Evolutionary conservation across 2,888 invertebrate genomes (phyloP), one percentile per base, ranked within the genome.

Genomic region (Hedychridium roseum): DNA sequence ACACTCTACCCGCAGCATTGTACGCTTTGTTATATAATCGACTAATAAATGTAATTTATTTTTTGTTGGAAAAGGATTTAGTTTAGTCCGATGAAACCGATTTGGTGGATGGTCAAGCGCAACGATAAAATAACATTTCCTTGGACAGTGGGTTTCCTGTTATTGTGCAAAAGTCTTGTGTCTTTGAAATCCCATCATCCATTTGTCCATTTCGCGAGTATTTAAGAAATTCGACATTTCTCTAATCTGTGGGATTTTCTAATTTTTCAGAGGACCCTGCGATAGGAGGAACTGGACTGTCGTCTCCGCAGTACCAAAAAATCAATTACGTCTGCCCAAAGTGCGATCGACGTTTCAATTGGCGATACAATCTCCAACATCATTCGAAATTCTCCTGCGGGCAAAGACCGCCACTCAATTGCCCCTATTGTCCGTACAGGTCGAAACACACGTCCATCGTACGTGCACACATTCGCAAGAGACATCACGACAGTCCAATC

Each of bases 391-490:
- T 48, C 27, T 46, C 50, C 14, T 73, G 73, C 54, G 71, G 71
- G n/a, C 60, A 64, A 41, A 60, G 57, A 15, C 73, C 71, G 15
- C 58, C 60, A 18, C 70, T 68, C 54, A 56, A 58, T 41, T 74
- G 74, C 47, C 64, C 68, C 1, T 60, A 65, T 47, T 73, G 73
- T 44, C 31, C 41, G 23, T 60, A 64, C 42, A 50, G 57, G 32
- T 52, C 60, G 9, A 64, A 61, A 18, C 57, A 63, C 37, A 53
- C 57, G 28, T 64, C 64, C 14, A 63, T 64, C 18, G 55, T 69
- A 7, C 50, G 57, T 17, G 57, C 51, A 16, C 60, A 48, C 40
- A 49, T 62, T 21, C 61, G 54, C 23, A 43, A 46, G 16, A 63
- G 57, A 34, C 56, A 66, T 17, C 57, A 46, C 1, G 32, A 41